Base-by-base conservation (phyloP, 2,888 invertebrate species). In the Cryptocephalus primarius region DNA sequence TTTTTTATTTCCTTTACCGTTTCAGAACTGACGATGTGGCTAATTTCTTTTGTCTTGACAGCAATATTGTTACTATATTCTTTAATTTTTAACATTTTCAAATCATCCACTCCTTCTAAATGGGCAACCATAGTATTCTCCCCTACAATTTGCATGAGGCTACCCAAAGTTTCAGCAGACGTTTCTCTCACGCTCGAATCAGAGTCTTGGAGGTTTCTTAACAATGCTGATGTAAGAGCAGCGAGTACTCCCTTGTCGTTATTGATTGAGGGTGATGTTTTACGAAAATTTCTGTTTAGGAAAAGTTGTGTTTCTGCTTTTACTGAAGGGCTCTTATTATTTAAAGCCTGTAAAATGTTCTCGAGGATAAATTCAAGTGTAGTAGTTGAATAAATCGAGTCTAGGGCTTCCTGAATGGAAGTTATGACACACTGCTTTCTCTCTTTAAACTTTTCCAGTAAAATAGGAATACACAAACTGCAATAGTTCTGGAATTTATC, bases 401-500 rank as follows among this genome's bases (percentile, higher is more conserved):
- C 97, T 14, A 89, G 83, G 6, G 93, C 89, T 48, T 96, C 95
- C 45, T 90, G 74, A 40, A 99, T 71, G 0, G 90, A 86, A 2
- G 78, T 67, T 0, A 97, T 92, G 1, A 97, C 95, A 62, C 82
- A 86, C 2, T 83, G 76, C 63, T 99, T 99, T 75, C 95, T 97
- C 69, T 99, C 97, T 62, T 94, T 94, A 65, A 97, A 97, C 71
- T 97, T 99, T 61, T 97, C 96, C 33, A 99, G 70, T 43, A 95
- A 75, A 0, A 85, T 74, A 8, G 86, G 78, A 1, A 90, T 72
- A 58, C 87, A 86, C 1, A 83, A 80, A 22, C 77, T 71, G 0
- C 94, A 86, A 72, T 93, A 94, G 0, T 85, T 80, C 9, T 83
- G 79, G 71, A 95, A 99, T 49, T 86, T 82, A 66, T 85, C 88